Percentiles rank a stretch among this genome's conserved stretches.
These are phyloP conservation scores for Dasysyrphus albostriatus DNA, from an alignment of 2,888 invertebrate genomes.

Conservation along the genomic window DNA sequence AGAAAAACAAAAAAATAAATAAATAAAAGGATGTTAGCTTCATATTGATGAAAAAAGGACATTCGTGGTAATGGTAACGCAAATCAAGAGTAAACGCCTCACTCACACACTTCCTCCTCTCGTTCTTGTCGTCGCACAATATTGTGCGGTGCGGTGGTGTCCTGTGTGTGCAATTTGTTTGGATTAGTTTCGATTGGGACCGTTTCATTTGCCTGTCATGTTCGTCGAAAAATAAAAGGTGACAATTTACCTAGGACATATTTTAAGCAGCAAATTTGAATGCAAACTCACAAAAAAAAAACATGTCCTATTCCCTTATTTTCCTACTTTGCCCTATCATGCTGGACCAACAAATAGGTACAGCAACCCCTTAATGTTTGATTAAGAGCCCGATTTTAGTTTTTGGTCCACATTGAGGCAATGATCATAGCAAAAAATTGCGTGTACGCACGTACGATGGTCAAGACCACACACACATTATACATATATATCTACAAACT, in stretches of 20 bases:
- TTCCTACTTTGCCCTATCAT: constrained; percentile 46
- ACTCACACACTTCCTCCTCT: neutral
- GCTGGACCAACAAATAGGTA: constrained; percentile 42
- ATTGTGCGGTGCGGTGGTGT: constrained; percentile 47
- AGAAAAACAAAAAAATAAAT: constrained; percentile 23
- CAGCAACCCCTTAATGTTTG: constrained; percentile 67
- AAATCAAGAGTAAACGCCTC: constrained; percentile 55
- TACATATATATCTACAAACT: constrained; percentile 43
- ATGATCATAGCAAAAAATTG: constrained; percentile 64
- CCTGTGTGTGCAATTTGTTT: constrained; percentile 69
- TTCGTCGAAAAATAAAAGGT: constrained; percentile 58
- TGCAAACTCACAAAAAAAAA: constrained; percentile 71
- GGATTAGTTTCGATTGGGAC: constrained; percentile 76
- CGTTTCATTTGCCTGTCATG: constrained; percentile 61
- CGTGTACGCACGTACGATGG: constrained; percentile 69
- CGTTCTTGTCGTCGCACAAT: neutral
- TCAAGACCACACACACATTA: constrained; percentile 60
- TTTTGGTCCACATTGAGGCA: constrained; percentile 44
- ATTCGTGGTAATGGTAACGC: constrained; percentile 52
- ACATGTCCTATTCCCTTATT: constrained; percentile 17
- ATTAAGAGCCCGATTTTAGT: constrained; percentile 69
- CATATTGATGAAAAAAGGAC: constrained; percentile 69
- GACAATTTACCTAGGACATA: constrained; percentile 75
- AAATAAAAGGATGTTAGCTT: constrained; percentile 46
- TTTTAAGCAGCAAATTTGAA: constrained; percentile 73